These are phyloP conservation scores for Choloepus didactylus DNA, from an alignment of 2,797 vertebrate species.

Conservation along the genomic window DNA sequence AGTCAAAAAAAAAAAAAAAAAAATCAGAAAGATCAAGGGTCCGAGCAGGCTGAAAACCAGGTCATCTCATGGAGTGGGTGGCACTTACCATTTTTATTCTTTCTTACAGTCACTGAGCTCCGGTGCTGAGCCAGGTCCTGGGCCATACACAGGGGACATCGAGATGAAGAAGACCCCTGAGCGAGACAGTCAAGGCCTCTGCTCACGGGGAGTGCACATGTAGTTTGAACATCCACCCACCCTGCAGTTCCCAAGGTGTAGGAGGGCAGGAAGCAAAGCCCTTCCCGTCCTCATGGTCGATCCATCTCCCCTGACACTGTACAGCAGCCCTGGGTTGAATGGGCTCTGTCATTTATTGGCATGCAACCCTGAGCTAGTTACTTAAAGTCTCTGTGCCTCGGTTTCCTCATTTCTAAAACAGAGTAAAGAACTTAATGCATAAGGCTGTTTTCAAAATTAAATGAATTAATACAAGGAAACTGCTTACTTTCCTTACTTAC, in stretches of 20 bases:
- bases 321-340: too few species aligned
- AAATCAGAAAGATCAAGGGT: neutral
- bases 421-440: too few species aligned
- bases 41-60: neutral
- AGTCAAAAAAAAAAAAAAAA: neutral
- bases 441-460: neutral
- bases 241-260: accelerated
- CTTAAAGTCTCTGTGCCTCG: neutral
- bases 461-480: neutral
- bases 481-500: too few species aligned
- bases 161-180: neutral
- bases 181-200: neutral
- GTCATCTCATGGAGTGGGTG: accelerated
- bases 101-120: neutral
- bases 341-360: neutral
- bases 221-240: neutral
- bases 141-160: neutral
- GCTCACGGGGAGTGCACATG: neutral
- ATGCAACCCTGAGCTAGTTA: neutral
- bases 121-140: neutral
- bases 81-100: neutral
- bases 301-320: too few species aligned
- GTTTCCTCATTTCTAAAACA: neutral
- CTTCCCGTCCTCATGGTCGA: too few species aligned
- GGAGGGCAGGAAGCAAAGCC: neutral